These are phyloP conservation scores for Hoplias malabaricus DNA, from an alignment of 2,113 vertebrate species.

Conservation along the genomic window DNA sequence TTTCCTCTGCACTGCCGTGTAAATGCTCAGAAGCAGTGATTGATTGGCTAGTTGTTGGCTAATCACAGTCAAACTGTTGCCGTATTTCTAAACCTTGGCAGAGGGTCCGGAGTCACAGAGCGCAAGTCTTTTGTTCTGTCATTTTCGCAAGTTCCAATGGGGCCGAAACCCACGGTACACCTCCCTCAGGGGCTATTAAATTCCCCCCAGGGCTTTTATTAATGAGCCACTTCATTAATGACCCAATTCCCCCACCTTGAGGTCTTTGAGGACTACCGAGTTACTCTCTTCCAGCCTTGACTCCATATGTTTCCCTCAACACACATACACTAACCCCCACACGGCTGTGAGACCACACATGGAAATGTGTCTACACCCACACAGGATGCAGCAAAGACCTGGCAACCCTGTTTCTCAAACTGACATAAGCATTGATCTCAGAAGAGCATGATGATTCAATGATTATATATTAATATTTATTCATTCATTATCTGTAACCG, in stretches of 20 bases:
- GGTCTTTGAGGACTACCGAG: conserved; percentile 63
- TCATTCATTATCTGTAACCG: too few species aligned
- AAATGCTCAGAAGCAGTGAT: conserved; percentile 21
- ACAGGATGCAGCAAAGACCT: neutral
- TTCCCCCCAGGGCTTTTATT: conserved; percentile 69
- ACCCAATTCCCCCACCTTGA: conserved; percentile 65
- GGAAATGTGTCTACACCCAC: neutral
- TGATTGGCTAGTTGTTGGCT: conserved; percentile 25
- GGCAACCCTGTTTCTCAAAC: neutral
- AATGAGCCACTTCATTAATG: conserved; percentile 66
- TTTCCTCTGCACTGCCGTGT: neutral
- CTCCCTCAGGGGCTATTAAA: conserved; percentile 72
- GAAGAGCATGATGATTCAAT: too few species aligned
- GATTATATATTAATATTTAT: too few species aligned
- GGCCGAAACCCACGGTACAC: conserved; percentile 62
- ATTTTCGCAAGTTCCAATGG: conserved; percentile 39
- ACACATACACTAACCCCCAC: neutral
- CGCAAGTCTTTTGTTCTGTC: neutral
- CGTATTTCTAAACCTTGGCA: conserved; percentile 3
- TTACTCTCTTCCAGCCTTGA: conserved; percentile 40
- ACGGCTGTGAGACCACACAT: neutral
- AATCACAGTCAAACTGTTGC: conserved; percentile 15
- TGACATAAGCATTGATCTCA: neutral
- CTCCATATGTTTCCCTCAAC: conserved; percentile 23
- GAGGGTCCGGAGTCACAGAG: neutral